Base-by-base conservation (phyloP, 2,113 vertebrate genomes). In the Galbula dea region DNA sequence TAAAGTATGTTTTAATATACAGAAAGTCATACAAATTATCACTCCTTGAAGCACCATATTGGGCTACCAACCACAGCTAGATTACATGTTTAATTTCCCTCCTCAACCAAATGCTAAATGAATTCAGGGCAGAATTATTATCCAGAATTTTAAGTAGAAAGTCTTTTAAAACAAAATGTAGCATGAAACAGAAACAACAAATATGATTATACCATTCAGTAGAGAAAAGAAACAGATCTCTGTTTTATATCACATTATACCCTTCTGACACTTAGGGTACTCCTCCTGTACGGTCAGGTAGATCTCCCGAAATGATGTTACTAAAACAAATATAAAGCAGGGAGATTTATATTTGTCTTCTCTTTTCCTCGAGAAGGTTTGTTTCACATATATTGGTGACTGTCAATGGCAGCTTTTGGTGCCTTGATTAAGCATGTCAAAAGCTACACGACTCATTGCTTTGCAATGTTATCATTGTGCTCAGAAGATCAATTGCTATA, bases 1-100 rank as follows among this genome's bases (percentile, higher is more conserved):
- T 78, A 91, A 94, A 96, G 80, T 80, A 94, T 88, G 48, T 39
- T 96, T 97, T 97, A 97, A 97, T 95, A 95, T 73, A 95, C 75
- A 96, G 57, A 88, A 92, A 92, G 9, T 89, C 52, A 93, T 95
- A 96, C 94, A 95, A 94, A 93, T 96, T 62, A 59, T 92, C 80
- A 94, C 82, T 95, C 77, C 78, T 90, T 95, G 49, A 95, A 81
- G 65, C 73, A 71, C 59, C 80, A 52, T 86, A 86, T 45, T 61
- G 93, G 65, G 68, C 46, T 49, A 87, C 8, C 43, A 78, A 69
- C 69, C 61, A 89, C 76, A 84, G 71, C 29, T 76, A 55, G 55
- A 65, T 84, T 92, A 93, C 86, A 76, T 48, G 36, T 81, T 93
- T 69, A 69, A 78, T 86, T 84, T 94, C 41, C 57, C 65, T 95